Conservation (phyloP, 2,113 vertebrate genomes). For the Stictonetta naevosa region DNA sequence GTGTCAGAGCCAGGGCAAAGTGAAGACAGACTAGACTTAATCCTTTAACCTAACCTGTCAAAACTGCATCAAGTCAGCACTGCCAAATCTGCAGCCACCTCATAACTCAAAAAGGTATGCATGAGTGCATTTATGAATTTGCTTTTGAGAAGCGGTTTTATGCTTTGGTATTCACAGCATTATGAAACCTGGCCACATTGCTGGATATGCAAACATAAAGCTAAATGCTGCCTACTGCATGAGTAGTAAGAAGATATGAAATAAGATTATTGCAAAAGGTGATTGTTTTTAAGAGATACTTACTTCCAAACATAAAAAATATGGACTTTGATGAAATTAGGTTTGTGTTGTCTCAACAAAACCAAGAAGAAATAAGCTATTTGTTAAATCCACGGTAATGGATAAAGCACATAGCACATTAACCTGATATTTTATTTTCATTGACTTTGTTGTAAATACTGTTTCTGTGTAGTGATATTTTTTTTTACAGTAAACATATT, state of each 20-base stretch:
- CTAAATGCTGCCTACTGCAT: constrained; percentile 24
- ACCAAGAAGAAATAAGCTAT: neutral
- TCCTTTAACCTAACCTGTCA: constrained; percentile 81
- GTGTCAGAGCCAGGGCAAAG: constrained; percentile 74
- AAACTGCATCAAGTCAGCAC: constrained; percentile 71
- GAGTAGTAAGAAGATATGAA: constrained; percentile 17
- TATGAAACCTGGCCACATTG: constrained; percentile 39
- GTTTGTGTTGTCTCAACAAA: neutral
- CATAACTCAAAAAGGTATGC: constrained; percentile 75
- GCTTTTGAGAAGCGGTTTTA: constrained; percentile 63
- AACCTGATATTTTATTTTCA: neutral
- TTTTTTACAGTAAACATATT: neutral
- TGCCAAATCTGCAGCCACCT: constrained; percentile 74
- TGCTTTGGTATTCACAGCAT: constrained; percentile 62
- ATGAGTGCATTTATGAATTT: constrained; percentile 73
- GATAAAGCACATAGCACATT: neutral
- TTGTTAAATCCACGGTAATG: neutral
- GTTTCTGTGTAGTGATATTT: neutral
- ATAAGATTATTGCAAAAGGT: neutral
- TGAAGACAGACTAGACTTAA: constrained; percentile 77
- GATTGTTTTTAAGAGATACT: constrained; percentile 7
- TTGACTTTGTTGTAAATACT: neutral
- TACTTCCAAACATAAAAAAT: neutral
- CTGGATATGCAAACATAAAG: constrained; percentile 24
- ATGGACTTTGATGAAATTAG: neutral